Conservation (phyloP, 2,797 vertebrate genomes). For the Falco rusticolus region DNA sequence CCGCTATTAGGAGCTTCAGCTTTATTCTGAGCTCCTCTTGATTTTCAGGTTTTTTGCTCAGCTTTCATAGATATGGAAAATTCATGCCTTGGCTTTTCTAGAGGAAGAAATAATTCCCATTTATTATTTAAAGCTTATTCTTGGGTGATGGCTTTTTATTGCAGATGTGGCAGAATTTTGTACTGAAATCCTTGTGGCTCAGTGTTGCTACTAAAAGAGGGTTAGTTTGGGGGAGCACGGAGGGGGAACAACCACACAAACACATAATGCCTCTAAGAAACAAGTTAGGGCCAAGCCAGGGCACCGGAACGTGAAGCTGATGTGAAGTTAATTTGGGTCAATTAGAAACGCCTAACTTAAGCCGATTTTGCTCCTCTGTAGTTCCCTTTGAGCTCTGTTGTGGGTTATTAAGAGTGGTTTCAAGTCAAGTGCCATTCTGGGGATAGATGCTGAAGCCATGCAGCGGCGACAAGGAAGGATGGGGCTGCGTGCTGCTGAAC, state of each 20-base stretch:
- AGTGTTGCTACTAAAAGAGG: background rate
- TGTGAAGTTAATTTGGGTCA: background rate
- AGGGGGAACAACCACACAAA: too few species aligned
- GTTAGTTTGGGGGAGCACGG: background rate
- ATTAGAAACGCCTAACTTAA: background rate
- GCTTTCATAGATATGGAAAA: background rate
- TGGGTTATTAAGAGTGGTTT: background rate
- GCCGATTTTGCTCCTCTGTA: background rate
- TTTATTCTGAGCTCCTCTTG: background rate
- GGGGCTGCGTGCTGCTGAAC: background rate
- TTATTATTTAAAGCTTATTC: background rate
- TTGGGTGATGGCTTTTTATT: background rate
- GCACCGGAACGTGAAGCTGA: background rate
- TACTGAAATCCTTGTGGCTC: background rate
- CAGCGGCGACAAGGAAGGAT: background rate
- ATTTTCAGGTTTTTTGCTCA: background rate
- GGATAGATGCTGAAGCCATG: background rate
- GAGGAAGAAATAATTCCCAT: background rate
- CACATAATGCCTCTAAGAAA: background rate
- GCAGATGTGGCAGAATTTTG: background rate
- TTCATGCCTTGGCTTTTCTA: background rate
- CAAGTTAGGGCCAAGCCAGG: background rate
- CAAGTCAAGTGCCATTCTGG: fast-evolving
- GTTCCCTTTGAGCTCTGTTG: background rate
- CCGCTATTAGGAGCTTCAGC: background rate